A percentile compares a stretch with the other conserved stretches of the same genome.
Evolutionary conservation across 2,888 invertebrate species (phyloP).

Genomic region (Spodoptera littoralis): DNA sequence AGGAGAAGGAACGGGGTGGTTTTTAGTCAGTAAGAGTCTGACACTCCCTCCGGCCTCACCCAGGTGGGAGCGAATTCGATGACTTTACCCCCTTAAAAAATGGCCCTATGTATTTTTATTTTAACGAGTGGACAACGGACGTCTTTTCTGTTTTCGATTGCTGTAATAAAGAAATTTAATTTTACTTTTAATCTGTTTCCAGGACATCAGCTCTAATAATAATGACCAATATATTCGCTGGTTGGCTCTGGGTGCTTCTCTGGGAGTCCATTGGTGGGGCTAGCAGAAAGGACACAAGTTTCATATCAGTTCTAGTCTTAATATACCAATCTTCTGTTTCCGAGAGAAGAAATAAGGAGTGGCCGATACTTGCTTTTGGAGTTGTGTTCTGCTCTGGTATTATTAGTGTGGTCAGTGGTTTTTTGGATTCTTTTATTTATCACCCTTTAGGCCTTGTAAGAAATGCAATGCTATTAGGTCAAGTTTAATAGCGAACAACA

Average conservation of each 20-base stretch:
- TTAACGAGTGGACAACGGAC: too few relatives aligned
- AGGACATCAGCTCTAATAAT: slow-evolving; percentile 90
- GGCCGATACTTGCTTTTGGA: slow-evolving; percentile 89
- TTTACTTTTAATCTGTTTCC: slow-evolving; percentile 21
- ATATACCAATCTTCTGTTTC: slow-evolving; percentile 89
- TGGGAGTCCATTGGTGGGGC: slow-evolving; percentile 85
- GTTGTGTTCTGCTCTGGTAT: slow-evolving; percentile 89
- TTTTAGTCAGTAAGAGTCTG: too few relatives aligned
- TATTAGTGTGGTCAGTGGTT: slow-evolving; percentile 88
- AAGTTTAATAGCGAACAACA: too few relatives aligned
- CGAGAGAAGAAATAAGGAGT: slow-evolving; percentile 83
- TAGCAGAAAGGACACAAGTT: slow-evolving; percentile 83
- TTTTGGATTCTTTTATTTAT: not conserved
- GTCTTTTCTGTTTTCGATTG: too few relatives aligned
- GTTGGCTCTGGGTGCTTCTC: slow-evolving; percentile 88
- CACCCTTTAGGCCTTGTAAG: too few relatives aligned
- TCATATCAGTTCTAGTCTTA: slow-evolving; percentile 88
- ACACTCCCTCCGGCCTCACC: too few relatives aligned
- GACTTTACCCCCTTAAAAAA: too few relatives aligned
- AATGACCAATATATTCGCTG: slow-evolving; percentile 87
- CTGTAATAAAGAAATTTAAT: too few relatives aligned
- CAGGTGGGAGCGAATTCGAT: too few relatives aligned
- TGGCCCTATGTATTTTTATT: too few relatives aligned
- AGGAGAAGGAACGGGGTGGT: too few relatives aligned
- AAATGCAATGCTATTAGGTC: too few relatives aligned